A percentile compares a stretch with the other conserved stretches of the same genome.
These are phyloP conservation scores for Furnarius figulus DNA, from an alignment of 2,113 vertebrate species.

Conservation along the genomic window DNA sequence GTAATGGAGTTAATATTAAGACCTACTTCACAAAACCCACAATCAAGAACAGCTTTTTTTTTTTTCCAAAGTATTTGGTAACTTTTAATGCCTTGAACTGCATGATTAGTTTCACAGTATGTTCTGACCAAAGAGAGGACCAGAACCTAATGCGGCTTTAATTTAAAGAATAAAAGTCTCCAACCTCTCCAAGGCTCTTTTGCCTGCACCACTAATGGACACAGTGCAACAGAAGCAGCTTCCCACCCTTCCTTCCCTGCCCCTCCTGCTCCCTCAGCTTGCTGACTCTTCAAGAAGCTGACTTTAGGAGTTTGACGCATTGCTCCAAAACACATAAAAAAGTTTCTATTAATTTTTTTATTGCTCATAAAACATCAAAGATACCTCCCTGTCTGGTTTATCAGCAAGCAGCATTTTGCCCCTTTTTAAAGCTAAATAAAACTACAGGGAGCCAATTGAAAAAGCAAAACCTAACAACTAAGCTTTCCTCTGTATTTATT, in stretches of 20 bases:
- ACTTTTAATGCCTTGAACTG: background rate
- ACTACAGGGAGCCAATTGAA: background rate
- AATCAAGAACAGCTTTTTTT: background rate
- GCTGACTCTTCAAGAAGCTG: background rate
- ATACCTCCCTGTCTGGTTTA: background rate
- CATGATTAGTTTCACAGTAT: background rate
- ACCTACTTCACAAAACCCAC: background rate
- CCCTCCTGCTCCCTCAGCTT: background rate
- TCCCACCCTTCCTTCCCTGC: background rate
- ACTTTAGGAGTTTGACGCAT: background rate
- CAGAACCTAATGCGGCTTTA: background rate
- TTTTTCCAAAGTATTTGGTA: background rate
- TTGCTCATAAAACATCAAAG: constrained; percentile 46
- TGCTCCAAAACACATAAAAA: background rate
- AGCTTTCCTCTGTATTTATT: background rate
- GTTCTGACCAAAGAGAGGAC: background rate
- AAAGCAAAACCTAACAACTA: background rate
- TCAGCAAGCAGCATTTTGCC: background rate
- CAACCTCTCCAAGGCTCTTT: background rate
- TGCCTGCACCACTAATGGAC: background rate
- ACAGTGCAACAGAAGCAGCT: background rate
- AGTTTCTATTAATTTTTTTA: constrained; percentile 36
- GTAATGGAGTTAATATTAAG: constrained; percentile 15
- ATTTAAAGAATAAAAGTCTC: background rate
- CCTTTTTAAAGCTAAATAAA: background rate